Conservation (phyloP, 2,888 invertebrate species). For the Macropis europaea region DNA sequence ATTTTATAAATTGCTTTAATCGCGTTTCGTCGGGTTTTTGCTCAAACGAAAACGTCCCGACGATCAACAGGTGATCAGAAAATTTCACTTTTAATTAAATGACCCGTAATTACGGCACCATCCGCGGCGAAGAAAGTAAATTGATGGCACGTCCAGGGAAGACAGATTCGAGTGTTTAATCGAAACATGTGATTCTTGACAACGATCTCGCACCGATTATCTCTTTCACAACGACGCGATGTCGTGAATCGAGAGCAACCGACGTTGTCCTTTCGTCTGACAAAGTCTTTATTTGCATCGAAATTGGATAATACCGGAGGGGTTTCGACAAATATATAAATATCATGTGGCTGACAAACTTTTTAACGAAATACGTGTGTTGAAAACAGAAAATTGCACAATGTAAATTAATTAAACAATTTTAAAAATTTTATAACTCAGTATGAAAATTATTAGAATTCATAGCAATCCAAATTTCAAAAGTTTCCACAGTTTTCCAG, state of each 20-base stretch:
- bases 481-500: too few species aligned
- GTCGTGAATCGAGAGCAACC: background rate
- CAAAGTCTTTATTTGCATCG: too few species aligned
- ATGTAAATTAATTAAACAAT: too few species aligned
- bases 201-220: conserved; percentile 45
- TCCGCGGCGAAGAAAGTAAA: conserved; percentile 36
- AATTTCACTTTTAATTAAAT: conserved; percentile 60
- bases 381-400: too few species aligned
- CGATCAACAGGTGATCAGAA: conserved; percentile 34
- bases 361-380: too few species aligned
- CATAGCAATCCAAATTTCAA: too few species aligned
- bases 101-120: conserved; percentile 34
- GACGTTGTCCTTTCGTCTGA: too few species aligned
- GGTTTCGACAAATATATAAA: too few species aligned
- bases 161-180: conserved; percentile 32
- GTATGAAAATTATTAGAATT: too few species aligned
- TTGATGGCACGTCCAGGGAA: conserved; percentile 27
- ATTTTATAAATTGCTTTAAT: conserved; percentile 36
- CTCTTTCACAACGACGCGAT: background rate
- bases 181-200: conserved; percentile 14
- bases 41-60: conserved; percentile 7
- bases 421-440: too few species aligned
- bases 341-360: too few species aligned
- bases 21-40: conserved; percentile 11
- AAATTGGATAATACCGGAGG: too few species aligned